A percentile compares a stretch with the other conserved stretches of the same genome.
phyloP scores from a whole-genome alignment of 2,888 invertebrate genomes.

The Torymus texanus region DNA sequence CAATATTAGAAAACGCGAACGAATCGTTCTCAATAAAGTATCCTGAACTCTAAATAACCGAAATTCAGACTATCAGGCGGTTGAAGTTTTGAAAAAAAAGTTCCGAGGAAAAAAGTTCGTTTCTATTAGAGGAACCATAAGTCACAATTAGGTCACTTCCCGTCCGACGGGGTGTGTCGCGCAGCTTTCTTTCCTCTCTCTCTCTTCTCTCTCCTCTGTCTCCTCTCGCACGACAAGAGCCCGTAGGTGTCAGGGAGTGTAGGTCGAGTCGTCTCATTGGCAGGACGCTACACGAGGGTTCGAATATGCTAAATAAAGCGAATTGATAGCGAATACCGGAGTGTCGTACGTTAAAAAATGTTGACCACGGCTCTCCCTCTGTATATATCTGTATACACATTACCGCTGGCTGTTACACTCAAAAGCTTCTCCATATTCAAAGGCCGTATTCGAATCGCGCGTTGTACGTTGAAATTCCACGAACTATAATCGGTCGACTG shows the following conservation, averaged over 20 bases:
- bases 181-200: constrained; percentile 47
- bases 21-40: constrained; percentile 50
- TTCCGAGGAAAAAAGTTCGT: constrained; percentile 51
- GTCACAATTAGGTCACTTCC: constrained; percentile 73
- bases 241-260: constrained; percentile 62
- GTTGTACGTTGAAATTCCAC: constrained; percentile 7
- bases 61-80: constrained; percentile 44
- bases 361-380: neutral
- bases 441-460: neutral
- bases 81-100: constrained; percentile 38
- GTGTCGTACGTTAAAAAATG: neutral
- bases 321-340: constrained; percentile 45
- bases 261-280: constrained; percentile 58
- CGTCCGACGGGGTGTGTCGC: constrained; percentile 65
- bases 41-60: constrained; percentile 38
- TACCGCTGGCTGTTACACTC: too few species aligned
- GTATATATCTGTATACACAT: neutral
- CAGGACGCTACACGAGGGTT: constrained; percentile 34
- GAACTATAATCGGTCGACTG: constrained; percentile 21
- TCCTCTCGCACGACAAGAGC: constrained; percentile 58
- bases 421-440: neutral
- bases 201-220: constrained; percentile 53
- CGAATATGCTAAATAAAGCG: constrained; percentile 40
- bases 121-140: constrained; percentile 72
- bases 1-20: constrained; percentile 28